Percentiles rank a stretch among this genome's conserved stretches.
Conservation (phyloP, 2,888 invertebrate species). For the Diloba caeruleocephala region DNA sequence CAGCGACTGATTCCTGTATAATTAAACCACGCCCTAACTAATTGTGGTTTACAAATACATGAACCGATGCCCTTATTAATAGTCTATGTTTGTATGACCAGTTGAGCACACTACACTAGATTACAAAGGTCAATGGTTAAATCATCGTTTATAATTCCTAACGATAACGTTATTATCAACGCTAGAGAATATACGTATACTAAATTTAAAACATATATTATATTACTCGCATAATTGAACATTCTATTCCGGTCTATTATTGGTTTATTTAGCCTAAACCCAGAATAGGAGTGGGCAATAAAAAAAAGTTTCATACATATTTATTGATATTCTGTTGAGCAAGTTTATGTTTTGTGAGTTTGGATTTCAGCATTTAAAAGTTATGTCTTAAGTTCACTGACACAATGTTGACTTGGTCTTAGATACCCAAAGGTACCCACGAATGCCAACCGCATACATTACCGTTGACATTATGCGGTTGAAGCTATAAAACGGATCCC, state of each 20-base stretch:
- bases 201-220: constrained; percentile 22
- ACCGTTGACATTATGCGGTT: constrained; percentile 74
- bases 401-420: constrained; percentile 33
- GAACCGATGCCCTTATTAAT: constrained; percentile 34
- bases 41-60: constrained; percentile 15
- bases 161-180: constrained; percentile 60
- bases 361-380: constrained; percentile 5
- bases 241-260: no score
- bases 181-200: constrained; percentile 37
- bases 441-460: constrained; percentile 58
- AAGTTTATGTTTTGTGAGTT: no score
- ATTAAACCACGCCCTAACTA: constrained; percentile 5
- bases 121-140: constrained; percentile 69
- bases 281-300: no score
- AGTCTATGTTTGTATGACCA: constrained; percentile 48
- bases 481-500: constrained; percentile 80
- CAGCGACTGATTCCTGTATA: constrained; percentile 1
- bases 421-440: constrained; percentile 30
- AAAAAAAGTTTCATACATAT: no score
- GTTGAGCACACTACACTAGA: no score
- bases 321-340: no score
- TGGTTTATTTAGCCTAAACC: no score
- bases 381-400: constrained; percentile 37
- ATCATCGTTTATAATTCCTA: constrained; percentile 66
- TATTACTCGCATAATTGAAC: no score